Evolutionary conservation across 92 coral and sea anemone species (phyloP).

Genomic region (Paragorgia papillata): DNA sequence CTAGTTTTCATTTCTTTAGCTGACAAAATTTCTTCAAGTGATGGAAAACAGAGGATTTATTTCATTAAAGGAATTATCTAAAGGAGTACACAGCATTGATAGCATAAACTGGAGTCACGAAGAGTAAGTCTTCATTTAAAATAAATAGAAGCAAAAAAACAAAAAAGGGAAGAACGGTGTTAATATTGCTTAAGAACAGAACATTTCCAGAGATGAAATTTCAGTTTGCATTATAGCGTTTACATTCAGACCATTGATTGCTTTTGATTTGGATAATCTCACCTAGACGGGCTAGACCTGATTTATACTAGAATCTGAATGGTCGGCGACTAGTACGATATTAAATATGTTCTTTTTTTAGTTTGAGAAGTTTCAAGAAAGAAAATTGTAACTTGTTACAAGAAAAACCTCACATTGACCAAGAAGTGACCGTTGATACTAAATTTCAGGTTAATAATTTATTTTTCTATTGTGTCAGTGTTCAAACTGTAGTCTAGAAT

Average conservation of each 20-base stretch:
- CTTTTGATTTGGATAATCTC: too few species aligned
- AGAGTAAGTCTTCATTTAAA: slow-evolving; percentile 64
- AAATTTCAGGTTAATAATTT: slow-evolving; percentile 29
- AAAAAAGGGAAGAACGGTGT: too few species aligned
- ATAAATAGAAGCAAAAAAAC: not conserved
- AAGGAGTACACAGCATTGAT: slow-evolving; percentile 85
- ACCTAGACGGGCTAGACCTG: too few species aligned
- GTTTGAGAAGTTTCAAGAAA: slow-evolving; percentile 56
- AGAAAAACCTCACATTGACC: slow-evolving; percentile 25
- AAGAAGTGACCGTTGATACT: not conserved
- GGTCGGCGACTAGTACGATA: too few species aligned
- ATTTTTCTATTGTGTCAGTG: too few species aligned
- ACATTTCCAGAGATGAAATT: too few species aligned
- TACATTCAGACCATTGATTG: too few species aligned
- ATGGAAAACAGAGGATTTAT: slow-evolving; percentile 85
- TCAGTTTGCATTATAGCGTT: too few species aligned
- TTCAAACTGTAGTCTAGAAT: too few species aligned
- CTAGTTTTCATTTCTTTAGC: too few species aligned
- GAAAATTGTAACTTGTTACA: slow-evolving; percentile 45
- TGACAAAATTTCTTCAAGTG: slow-evolving; percentile 83
- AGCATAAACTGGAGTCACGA: slow-evolving; percentile 65
- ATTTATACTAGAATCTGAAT: too few species aligned
- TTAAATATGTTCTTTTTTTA: not conserved
- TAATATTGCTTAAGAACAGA: too few species aligned
- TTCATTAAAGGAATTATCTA: slow-evolving; percentile 72